Conservation (phyloP, 2,888 invertebrate genomes). For the Eudasyphora cyanicolor region DNA sequence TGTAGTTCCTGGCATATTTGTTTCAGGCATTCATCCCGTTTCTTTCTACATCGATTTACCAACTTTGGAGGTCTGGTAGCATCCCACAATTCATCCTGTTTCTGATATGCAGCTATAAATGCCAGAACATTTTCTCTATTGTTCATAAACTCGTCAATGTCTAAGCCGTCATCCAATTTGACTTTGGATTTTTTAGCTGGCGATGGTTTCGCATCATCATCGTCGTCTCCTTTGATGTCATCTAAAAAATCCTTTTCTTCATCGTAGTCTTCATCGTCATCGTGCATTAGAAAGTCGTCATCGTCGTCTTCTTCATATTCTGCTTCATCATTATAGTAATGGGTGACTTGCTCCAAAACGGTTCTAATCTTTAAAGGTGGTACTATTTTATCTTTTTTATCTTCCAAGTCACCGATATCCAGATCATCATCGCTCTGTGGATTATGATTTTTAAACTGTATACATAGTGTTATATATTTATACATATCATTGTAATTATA, state of each 20-base stretch:
- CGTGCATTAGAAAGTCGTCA: constrained; percentile 15
- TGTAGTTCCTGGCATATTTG: constrained; percentile 55
- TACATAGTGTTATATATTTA: too few species aligned
- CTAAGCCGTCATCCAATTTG: constrained; percentile 58
- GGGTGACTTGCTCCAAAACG: neutral
- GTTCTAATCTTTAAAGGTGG: constrained; percentile 14
- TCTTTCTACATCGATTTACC: constrained; percentile 63
- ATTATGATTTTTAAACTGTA: constrained; percentile 36
- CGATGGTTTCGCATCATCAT: constrained; percentile 47
- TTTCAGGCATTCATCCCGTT: constrained; percentile 60
- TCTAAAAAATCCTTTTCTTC: constrained; percentile 47
- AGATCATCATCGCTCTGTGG: constrained; percentile 41
- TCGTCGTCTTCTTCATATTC: constrained; percentile 41
- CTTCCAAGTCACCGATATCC: constrained; percentile 9
- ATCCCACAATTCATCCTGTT: constrained; percentile 61
- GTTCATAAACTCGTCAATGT: constrained; percentile 62
- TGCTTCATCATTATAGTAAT: constrained; percentile 18
- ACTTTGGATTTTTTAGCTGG: constrained; percentile 60
- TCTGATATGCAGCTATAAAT: constrained; percentile 58
- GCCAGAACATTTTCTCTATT: constrained; percentile 51
- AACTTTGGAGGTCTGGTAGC: constrained; percentile 58
- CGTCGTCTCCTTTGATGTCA: constrained; percentile 18
- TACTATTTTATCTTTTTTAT: constrained; percentile 35
- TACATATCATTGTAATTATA: too few species aligned
- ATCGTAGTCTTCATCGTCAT: constrained; percentile 38